Percentiles rank a stretch among this genome's conserved stretches.
These are phyloP conservation scores for Dasypogon diadema DNA, from an alignment of 2,888 invertebrate genomes.

Conservation along the genomic window DNA sequence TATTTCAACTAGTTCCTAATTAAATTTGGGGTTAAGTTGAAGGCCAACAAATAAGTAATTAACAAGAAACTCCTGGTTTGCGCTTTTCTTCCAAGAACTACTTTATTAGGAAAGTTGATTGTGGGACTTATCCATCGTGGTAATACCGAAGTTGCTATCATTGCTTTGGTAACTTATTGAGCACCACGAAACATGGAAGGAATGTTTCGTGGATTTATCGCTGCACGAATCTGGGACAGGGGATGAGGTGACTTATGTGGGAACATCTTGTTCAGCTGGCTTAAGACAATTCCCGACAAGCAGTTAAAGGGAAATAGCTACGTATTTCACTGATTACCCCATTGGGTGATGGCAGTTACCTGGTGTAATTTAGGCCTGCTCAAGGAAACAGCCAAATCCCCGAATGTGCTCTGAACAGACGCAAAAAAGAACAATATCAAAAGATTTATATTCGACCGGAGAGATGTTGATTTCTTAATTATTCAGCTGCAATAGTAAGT, in stretches of 20 bases:
- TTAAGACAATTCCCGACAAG: slow-evolving; percentile 6
- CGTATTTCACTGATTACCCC: slow-evolving; percentile 23
- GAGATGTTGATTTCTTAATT: slow-evolving; percentile 13
- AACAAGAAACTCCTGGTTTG: background rate
- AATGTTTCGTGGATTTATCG: slow-evolving; percentile 1
- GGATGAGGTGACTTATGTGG: background rate
- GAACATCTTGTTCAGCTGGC: background rate
- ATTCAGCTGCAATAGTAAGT: background rate
- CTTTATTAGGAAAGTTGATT: slow-evolving; percentile 2
- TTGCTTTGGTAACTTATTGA: slow-evolving; percentile 12
- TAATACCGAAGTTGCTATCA: slow-evolving; percentile 9
- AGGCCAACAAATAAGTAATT: background rate
- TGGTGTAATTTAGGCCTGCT: background rate
- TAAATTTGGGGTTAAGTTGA: background rate
- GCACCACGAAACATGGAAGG: background rate
- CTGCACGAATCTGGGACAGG: background rate
- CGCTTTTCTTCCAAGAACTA: background rate
- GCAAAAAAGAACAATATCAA: background rate
- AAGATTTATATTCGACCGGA: background rate
- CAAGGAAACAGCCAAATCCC: background rate
- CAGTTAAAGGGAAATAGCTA: slow-evolving; percentile 1
- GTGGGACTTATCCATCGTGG: slow-evolving; percentile 3
- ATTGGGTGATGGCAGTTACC: background rate
- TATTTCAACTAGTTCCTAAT: too few relatives aligned
- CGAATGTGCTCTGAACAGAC: background rate